Percentiles rank a stretch among this genome's conserved stretches.
Conservation (phyloP, 2,797 vertebrate species). For the Pelodytes ibericus region DNA sequence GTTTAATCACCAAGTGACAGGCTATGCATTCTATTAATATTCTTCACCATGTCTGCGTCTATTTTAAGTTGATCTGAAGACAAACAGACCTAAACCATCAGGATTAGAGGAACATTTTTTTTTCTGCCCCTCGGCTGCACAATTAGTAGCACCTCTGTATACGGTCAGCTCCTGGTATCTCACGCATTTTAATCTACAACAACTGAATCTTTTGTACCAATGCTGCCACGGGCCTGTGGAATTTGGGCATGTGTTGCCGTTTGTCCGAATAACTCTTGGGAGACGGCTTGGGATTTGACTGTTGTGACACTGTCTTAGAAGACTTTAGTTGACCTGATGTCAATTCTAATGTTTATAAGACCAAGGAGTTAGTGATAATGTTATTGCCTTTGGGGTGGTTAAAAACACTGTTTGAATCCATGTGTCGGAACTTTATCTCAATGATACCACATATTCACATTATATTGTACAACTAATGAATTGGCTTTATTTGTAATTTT, state of each 20-base stretch:
- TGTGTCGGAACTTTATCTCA: not conserved
- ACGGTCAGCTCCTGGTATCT: slow-evolving; percentile 59
- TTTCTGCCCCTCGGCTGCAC: not conserved
- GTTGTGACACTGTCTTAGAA: slow-evolving; percentile 13
- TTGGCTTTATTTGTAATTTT: too few relatives aligned
- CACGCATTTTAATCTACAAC: slow-evolving; percentile 71
- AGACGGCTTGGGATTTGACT: slow-evolving; percentile 48
- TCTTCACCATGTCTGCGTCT: slow-evolving; percentile 31
- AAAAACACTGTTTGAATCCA: not conserved
- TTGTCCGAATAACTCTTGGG: slow-evolving; percentile 66
- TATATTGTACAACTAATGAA: not conserved
- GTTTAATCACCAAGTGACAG: not conserved
- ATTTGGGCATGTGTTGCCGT: slow-evolving; percentile 66
- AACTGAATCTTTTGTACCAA: slow-evolving; percentile 72
- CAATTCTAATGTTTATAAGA: slow-evolving; percentile 14
- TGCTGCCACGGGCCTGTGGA: slow-evolving; percentile 59
- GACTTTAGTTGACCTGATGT: slow-evolving; percentile 22
- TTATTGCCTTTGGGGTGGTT: slow-evolving; percentile 14
- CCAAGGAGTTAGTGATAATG: slow-evolving; percentile 17
- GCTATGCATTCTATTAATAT: slow-evolving; percentile 19
- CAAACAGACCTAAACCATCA: slow-evolving; percentile 40
- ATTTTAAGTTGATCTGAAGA: slow-evolving; percentile 50
- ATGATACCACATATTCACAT: not conserved
- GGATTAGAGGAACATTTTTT: slow-evolving; percentile 45
- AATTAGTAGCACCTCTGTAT: slow-evolving; percentile 49